phyloP scores from a whole-genome alignment of 2,113 vertebrate genomes.

The Actenoides hombroni region DNA sequence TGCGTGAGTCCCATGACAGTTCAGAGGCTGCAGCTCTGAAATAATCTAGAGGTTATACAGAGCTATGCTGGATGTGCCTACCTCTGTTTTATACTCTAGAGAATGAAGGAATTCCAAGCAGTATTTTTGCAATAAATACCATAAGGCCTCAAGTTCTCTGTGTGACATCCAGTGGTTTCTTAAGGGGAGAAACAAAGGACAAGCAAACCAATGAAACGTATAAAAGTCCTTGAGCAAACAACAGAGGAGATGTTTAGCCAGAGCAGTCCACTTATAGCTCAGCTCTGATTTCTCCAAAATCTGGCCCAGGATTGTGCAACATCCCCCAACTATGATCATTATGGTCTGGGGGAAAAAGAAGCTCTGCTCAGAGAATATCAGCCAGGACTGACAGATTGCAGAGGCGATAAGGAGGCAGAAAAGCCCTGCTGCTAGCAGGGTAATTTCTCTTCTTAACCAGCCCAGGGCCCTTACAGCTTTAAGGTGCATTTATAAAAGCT shows the following conservation, averaged over 20 bases:
- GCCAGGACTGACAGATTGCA: not conserved
- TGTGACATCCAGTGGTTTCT: not conserved
- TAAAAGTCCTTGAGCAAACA: not conserved
- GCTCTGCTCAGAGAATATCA: not conserved
- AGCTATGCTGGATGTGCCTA: not conserved
- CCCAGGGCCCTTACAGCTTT: not conserved
- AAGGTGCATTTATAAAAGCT: not conserved
- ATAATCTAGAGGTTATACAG: not conserved
- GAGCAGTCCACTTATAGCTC: not conserved
- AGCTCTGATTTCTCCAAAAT: not conserved
- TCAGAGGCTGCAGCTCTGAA: not conserved
- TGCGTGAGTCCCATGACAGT: rapidly evolving
- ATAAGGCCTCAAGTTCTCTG: not conserved
- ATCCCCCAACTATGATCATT: not conserved
- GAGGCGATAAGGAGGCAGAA: not conserved
- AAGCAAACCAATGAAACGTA: not conserved
- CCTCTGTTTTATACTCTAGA: not conserved
- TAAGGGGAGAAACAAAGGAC: not conserved
- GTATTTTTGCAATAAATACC: not conserved
- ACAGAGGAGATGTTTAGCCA: not conserved
- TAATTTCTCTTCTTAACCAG: not conserved
- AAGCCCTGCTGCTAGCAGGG: not conserved
- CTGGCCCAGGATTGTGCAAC: not conserved
- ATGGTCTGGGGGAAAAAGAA: not conserved
- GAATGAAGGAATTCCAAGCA: not conserved